Evolutionary conservation across 23 tunicate genomes (phyloP).

Genomic region (Aplidium turbinatum): DNA sequence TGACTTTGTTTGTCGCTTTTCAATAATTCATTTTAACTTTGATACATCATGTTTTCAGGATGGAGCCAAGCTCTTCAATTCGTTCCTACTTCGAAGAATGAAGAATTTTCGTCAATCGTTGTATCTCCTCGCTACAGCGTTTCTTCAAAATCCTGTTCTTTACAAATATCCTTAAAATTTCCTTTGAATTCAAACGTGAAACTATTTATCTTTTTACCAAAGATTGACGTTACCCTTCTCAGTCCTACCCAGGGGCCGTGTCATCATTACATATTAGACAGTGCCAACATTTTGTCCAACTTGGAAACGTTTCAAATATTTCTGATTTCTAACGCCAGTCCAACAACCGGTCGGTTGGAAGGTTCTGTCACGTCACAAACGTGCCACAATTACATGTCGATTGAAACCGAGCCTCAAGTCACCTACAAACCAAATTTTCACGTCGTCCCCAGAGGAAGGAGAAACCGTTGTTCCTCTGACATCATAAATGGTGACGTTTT

Average conservation of each 20-base stretch:
- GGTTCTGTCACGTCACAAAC: conserved; percentile 48
- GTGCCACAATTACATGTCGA: conserved; percentile 5
- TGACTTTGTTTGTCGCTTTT: too few species aligned
- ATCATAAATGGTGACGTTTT: conserved; percentile 13
- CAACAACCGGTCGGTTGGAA: not conserved
- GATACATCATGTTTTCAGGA: too few species aligned
- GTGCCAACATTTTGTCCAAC: not conserved
- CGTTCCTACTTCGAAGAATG: too few species aligned
- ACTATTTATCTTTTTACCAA: not conserved
- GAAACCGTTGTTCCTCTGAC: conserved; percentile 30
- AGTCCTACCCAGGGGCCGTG: conserved; percentile 6
- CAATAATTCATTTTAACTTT: too few species aligned
- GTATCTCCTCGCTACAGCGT: not conserved
- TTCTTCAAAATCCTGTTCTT: conserved; percentile 1
- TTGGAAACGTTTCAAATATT: not conserved
- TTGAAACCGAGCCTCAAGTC: not conserved
- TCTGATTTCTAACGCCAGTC: not conserved
- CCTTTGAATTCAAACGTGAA: not conserved
- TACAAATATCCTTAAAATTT: conserved; percentile 6
- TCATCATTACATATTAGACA: not conserved
- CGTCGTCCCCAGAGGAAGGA: not conserved
- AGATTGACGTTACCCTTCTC: not conserved
- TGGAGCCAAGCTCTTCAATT: too few species aligned
- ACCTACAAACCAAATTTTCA: conserved; percentile 5
- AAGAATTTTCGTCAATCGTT: too few species aligned